Conservation (phyloP, 2,888 invertebrate genomes). For the Cephalotes varians region DNA sequence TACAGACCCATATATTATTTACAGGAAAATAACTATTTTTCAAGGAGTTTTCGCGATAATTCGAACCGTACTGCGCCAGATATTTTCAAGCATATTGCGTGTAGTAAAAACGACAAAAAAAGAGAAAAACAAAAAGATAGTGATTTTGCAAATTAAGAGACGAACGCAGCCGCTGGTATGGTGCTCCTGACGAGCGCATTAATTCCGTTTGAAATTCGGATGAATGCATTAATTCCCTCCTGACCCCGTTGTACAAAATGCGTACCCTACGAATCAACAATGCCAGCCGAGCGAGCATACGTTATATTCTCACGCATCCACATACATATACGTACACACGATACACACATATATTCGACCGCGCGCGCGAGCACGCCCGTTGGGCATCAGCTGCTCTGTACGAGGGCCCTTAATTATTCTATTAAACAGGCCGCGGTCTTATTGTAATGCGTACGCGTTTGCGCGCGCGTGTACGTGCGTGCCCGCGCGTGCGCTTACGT, state of each 20-base stretch:
- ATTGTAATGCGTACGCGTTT: conserved; percentile 79
- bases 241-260: conserved; percentile 74
- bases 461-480: conserved; percentile 55
- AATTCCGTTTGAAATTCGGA: conserved; percentile 76
- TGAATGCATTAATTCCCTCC: conserved; percentile 72
- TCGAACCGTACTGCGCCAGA: background rate
- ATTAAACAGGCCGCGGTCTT: conserved; percentile 84
- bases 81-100: background rate
- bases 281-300: conserved; percentile 61
- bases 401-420: conserved; percentile 85
- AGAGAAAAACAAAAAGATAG: background rate
- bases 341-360: background rate
- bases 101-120: background rate
- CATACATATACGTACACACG: conserved; percentile 25
- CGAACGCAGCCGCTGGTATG: conserved; percentile 44
- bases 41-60: background rate
- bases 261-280: conserved; percentile 75
- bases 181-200: conserved; percentile 75
- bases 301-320: conserved; percentile 64
- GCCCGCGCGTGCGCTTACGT: conserved; percentile 2
- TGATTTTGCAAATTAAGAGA: conserved; percentile 35
- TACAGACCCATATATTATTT: background rate
- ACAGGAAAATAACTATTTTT: background rate
- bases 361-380: conserved; percentile 46
- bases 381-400: conserved; percentile 83